Evolutionary conservation across 2,888 invertebrate genomes (phyloP), one percentile per base, ranked within the genome.

Genomic region (Orthonevra nobilis): DNA sequence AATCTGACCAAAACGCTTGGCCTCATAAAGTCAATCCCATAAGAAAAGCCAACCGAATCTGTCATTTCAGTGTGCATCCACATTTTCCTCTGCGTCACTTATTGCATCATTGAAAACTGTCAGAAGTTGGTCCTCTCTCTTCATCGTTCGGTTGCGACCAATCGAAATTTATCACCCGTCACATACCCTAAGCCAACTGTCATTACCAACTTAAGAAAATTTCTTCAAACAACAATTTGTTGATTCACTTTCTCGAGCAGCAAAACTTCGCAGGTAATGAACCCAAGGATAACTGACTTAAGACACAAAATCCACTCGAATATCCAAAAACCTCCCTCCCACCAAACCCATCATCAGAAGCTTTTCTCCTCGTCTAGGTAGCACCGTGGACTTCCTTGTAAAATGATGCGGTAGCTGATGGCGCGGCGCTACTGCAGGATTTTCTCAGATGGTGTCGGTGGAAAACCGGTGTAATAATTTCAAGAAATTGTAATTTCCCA

Each of bases 401-500:
- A 73, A 79, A 44, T 61, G 79, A 50, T 50, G 56, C 50, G 40
- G 46, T 72, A 60, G 72, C 56, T 75, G 48, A 48, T 58, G 40
- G n/a, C n/a, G n/a, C n/a, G n/a, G 38, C 54, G 52, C 10, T 30
- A 42, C 63, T 61, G 36, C 77, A 72, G 73, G 73, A 68, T 61
- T 54, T 56, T 50, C n/a, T n/a, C 72, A 60, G 72, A 72, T 72
- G 66, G 72, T 79, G 72, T 79, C 66, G 72, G 60, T 73, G 68
- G 68, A 50, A 69, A 79, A 61, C 66, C 73, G 72, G 79, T 79
- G 79, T 79, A 79, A 79, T 79, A 79, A 73, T 68, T 79, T 73
- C 56, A 68, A 79, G 79, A 79, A 69, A 79, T 79, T 79, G 79
- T 79, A 79, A 79, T 79, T 79, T 79, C 64, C 79, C 66, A 79